A percentile compares a stretch with the other conserved stretches of the same genome.
phyloP scores from a whole-genome alignment of 2,888 invertebrate species.

The Cephus sareptanus region DNA sequence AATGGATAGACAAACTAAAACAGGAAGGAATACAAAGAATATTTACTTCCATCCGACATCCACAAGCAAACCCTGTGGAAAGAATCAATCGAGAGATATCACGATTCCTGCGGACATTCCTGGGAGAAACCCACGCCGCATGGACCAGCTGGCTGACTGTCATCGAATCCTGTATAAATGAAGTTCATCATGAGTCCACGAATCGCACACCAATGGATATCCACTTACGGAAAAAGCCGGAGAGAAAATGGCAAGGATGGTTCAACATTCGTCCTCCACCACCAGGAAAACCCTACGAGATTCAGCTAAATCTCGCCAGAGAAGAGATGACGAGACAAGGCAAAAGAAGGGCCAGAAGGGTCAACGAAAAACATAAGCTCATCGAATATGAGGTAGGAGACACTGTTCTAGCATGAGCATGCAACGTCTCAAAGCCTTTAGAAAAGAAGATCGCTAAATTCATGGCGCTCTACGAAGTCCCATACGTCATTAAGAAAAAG shows the following conservation, averaged over 20 bases:
- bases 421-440: slow-evolving; percentile 12
- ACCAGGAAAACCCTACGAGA: not conserved
- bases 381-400: slow-evolving; percentile 9
- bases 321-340: slow-evolving; percentile 9
- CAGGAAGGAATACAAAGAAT: not conserved
- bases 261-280: not conserved
- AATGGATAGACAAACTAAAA: not conserved
- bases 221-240: slow-evolving; percentile 8
- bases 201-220: slow-evolving; percentile 9
- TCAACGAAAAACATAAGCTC: slow-evolving; percentile 3
- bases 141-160: slow-evolving; percentile 2
- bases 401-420: slow-evolving; percentile 13
- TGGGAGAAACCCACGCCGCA: not conserved
- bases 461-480: slow-evolving; percentile 21
- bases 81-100: slow-evolving; percentile 7
- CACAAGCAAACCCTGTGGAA: not conserved
- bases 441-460: slow-evolving; percentile 20
- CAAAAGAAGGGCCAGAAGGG: slow-evolving; percentile 4
- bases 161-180: slow-evolving; percentile 8
- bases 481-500: slow-evolving; percentile 13
- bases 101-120: slow-evolving; percentile 4
- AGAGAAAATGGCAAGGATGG: not conserved
- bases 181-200: slow-evolving; percentile 7
- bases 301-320: not conserved
- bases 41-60: slow-evolving; percentile 7